Evolutionary conservation across 2,797 vertebrate species (phyloP).

Genomic region (Ambastaia sidthimunki): DNA sequence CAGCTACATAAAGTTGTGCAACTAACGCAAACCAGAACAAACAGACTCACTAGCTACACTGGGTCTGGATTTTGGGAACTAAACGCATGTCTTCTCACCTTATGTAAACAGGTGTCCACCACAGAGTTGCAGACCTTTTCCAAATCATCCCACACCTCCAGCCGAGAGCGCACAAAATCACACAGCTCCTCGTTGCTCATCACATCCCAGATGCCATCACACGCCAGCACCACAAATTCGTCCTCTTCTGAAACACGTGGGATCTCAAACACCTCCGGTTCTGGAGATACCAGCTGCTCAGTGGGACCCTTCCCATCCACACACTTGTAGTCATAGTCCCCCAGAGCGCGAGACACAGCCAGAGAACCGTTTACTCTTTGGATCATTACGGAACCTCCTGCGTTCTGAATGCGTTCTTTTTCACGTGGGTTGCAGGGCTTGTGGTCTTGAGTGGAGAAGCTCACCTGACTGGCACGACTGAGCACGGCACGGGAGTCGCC

Average conservation of each 20-base stretch:
- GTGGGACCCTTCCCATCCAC: constrained; percentile 98
- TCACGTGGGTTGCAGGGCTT: constrained; percentile 98
- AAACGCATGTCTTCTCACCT: constrained; percentile 76
- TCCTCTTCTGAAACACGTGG: constrained; percentile 91
- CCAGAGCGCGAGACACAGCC: constrained; percentile 96
- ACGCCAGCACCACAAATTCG: constrained; percentile 97
- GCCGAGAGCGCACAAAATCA: constrained; percentile 94
- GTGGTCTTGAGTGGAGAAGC: constrained; percentile 99
- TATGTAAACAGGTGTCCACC: constrained; percentile 99
- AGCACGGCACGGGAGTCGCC: constrained; percentile 96
- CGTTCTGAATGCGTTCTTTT: constrained; percentile 98
- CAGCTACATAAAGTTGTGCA: background rate
- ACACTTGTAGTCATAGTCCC: constrained; percentile 99
- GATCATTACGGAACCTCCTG: constrained; percentile 98
- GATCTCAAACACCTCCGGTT: constrained; percentile 97
- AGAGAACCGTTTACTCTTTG: constrained; percentile 98
- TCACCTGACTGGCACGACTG: constrained; percentile 90
- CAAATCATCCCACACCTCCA: constrained; percentile 94
- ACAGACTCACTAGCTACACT: background rate
- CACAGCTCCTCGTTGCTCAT: constrained; percentile 99
- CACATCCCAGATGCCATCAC: constrained; percentile 99
- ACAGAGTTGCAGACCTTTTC: constrained; percentile 98
- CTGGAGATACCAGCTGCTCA: constrained; percentile 98
- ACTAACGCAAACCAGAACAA: constrained; percentile 8
- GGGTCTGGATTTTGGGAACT: background rate